Evolutionary conservation across 2,797 vertebrate species (phyloP).

Genomic region (Diplodus sargus): DNA sequence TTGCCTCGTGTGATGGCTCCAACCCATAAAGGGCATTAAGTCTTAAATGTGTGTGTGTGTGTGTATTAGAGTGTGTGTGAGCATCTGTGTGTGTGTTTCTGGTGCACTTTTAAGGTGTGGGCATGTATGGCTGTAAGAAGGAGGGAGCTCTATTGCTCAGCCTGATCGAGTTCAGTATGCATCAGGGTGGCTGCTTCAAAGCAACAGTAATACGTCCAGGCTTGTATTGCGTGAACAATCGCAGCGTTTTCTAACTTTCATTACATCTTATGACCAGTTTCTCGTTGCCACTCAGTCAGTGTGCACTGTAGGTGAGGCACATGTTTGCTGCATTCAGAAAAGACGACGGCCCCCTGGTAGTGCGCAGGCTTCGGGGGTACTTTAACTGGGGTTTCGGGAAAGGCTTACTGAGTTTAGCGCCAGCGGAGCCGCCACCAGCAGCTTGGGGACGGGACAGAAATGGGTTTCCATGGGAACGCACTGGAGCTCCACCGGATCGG

Average conservation of each 20-base stretch:
- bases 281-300: slow-evolving; percentile 67
- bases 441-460: slow-evolving; percentile 89
- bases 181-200: slow-evolving; percentile 80
- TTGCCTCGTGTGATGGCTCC: slow-evolving; percentile 68
- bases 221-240: slow-evolving; percentile 78
- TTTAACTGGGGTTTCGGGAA: slow-evolving; percentile 88
- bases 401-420: slow-evolving; percentile 93
- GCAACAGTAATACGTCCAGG: slow-evolving; percentile 77
- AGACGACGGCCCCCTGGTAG: slow-evolving; percentile 59
- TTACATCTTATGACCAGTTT: slow-evolving; percentile 64
- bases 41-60: slow-evolving; percentile 52
- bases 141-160: slow-evolving; percentile 75
- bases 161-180: slow-evolving; percentile 75
- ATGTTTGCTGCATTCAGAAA: slow-evolving; percentile 81
- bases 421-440: slow-evolving; percentile 85
- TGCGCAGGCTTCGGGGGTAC: slow-evolving; percentile 51
- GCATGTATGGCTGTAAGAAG: slow-evolving; percentile 84
- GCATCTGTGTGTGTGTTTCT: slow-evolving; percentile 9
- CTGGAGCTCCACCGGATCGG: slow-evolving; percentile 89
- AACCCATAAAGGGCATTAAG: slow-evolving; percentile 71
- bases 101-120: slow-evolving; percentile 74
- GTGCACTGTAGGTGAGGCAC: slow-evolving; percentile 84
- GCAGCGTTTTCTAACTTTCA: slow-evolving; percentile 61
- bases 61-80: slow-evolving; percentile 36
- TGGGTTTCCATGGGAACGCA: slow-evolving; percentile 92